Evolutionary conservation across 2,113 vertebrate genomes (phyloP), one percentile per base, ranked within the genome.

Genomic region (Halichoerus grypus): DNA sequence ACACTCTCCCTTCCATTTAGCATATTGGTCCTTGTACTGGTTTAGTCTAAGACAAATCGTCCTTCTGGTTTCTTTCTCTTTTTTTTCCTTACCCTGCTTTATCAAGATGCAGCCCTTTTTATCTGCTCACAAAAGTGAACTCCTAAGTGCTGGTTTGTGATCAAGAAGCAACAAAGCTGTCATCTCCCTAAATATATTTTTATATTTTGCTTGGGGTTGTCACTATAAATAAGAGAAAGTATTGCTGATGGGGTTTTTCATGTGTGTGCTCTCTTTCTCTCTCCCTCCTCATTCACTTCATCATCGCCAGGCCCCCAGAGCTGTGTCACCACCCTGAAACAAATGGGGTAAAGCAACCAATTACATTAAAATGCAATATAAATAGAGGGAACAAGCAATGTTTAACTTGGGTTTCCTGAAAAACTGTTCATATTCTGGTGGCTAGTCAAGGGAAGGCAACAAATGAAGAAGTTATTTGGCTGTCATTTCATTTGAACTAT

Each of bases 121-220:
- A 49, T 71, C 92, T 81, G 31, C 28, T 81, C 74, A 91, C 67
- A 93, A 71, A 97, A 96, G 42, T 89, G 72, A 97, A 88, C 42
- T 97, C 74, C 6, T 0, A 97, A 97, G 89, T 96, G 88, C 97
- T 97, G 97, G 69, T 94, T 83, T 95, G 92, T 98, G 97, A 98
- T 97, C 95, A 91, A 97, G 98, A 97, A 98, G 92, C 91, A 97
- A 97, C 94, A 98, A 97, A 98, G 81, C 97, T 97, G 89, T 95
- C 98, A 98, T 95, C 87, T 83, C 67, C 39, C 0, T 18, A 98
- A 98, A 98, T 97, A 98, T 98, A 92, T 98, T 98, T 99, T 98
- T 98, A 96, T 97, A 97, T 98, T 99, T 98, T 11, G 8, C 96
- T 97, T 51, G 53, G 53, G 31, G 86, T 90, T 36, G 0, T 97